phyloP scores from a whole-genome alignment of 2,888 invertebrate species.

The Odontocolon sp. region DNA sequence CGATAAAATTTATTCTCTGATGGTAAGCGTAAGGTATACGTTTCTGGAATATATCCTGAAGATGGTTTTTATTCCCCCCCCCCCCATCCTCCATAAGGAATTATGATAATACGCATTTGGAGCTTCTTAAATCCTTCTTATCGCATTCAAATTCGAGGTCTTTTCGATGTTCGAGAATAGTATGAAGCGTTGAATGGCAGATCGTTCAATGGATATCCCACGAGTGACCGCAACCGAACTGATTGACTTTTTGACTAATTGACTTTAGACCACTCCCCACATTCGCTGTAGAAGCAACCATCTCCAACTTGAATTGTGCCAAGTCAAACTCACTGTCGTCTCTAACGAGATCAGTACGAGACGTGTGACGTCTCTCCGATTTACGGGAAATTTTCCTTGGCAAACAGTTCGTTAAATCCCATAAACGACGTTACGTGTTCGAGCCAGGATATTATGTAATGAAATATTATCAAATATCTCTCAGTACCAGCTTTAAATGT shows the following conservation, averaged over 20 bases:
- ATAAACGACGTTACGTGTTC: not conserved
- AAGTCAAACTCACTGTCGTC: not conserved
- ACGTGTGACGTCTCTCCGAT: not conserved
- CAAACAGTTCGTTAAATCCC: not conserved
- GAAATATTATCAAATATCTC: not conserved
- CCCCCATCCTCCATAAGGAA: no score
- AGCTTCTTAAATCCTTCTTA: no score
- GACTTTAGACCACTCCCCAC: not conserved
- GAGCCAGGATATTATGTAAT: not conserved
- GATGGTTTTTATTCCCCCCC: no score
- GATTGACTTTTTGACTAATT: slow-evolving; percentile 13
- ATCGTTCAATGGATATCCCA: no score
- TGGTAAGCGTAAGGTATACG: not conserved
- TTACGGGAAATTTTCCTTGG: not conserved
- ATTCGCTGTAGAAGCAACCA: not conserved
- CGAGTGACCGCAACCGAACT: no score
- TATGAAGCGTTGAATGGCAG: no score
- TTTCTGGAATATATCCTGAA: no score
- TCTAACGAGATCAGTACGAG: not conserved
- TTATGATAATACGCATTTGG: no score
- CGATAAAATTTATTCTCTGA: not conserved
- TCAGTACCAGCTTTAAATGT: not conserved
- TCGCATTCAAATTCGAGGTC: no score
- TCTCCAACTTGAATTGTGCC: not conserved
- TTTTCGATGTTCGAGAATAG: no score